phyloP scores from a whole-genome alignment of 1,140 invertebrate species.

The Galleria mellonella region DNA sequence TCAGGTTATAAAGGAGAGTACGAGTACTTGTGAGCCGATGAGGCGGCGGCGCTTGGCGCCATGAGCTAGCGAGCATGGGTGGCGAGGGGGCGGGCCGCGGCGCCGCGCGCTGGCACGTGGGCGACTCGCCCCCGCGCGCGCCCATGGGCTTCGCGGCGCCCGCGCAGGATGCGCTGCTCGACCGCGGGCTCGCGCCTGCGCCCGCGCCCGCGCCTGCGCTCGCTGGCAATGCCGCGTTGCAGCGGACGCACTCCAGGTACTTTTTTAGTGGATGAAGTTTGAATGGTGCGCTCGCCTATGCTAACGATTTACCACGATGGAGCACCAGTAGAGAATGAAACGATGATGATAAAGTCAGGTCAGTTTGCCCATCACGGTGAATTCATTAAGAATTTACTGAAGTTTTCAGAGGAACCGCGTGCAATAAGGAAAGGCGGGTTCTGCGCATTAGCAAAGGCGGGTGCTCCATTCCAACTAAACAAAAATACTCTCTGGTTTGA shows the following conservation, averaged over 20 bases:
- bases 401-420: too few species aligned
- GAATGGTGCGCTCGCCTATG: constrained; percentile 8
- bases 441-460: neutral
- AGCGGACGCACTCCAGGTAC: constrained; percentile 82
- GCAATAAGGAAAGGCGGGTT: neutral
- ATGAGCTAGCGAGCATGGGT: constrained; percentile 68
- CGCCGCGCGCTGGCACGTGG: constrained; percentile 79
- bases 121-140: constrained; percentile 75
- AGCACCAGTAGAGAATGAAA: too few species aligned
- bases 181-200: constrained; percentile 65
- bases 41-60: constrained; percentile 40
- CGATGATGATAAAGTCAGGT: constrained; percentile 9
- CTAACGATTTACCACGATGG: too few species aligned
- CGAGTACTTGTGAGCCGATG: constrained; percentile 13
- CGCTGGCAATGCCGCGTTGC: constrained; percentile 75
- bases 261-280: neutral
- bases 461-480: constrained; percentile 5
- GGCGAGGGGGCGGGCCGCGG: constrained; percentile 78
- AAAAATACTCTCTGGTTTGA: too few species aligned
- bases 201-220: constrained; percentile 64
- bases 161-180: constrained; percentile 60
- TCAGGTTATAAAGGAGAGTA: too few species aligned
- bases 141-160: constrained; percentile 73
- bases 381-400: too few species aligned
- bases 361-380: too few species aligned